A percentile compares a stretch with the other conserved stretches of the same genome.
phyloP scores from a whole-genome alignment of 1,140 invertebrate genomes.

The Marisa cornuarietis region DNA sequence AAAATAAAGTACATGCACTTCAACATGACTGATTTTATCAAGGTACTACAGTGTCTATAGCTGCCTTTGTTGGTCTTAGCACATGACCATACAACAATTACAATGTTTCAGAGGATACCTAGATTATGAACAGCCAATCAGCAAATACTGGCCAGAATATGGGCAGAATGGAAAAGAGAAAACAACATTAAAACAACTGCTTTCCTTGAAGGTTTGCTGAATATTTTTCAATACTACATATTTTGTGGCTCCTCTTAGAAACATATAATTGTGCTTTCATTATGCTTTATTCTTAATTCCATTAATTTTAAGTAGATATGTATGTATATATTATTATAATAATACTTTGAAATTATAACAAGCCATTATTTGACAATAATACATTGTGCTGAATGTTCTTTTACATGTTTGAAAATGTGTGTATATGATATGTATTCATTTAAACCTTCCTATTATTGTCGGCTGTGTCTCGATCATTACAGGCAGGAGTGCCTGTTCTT shows the following conservation, averaged over 20 bases:
- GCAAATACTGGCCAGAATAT: slow-evolving; percentile 67
- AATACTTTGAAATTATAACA: not conserved
- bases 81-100: no score
- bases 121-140: slow-evolving; percentile 59
- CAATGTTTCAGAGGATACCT: slow-evolving; percentile 47
- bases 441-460: no score
- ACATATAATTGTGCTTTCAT: not conserved
- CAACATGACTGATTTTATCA: no score
- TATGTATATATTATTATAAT: not conserved
- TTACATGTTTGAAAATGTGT: no score
- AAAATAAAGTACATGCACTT: no score
- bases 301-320: not conserved
- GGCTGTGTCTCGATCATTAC: not conserved
- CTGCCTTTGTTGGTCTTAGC: no score
- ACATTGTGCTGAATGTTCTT: no score
- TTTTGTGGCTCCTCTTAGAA: not conserved
- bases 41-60: no score
- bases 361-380: not conserved
- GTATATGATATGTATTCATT: no score
- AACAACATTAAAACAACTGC: slow-evolving; percentile 60
- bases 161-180: slow-evolving; percentile 64
- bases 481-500: slow-evolving; percentile 44
- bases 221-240: not conserved
- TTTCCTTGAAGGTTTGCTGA: slow-evolving; percentile 50
- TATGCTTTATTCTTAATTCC: not conserved